Percentiles rank a stretch among this genome's conserved stretches.
These are phyloP conservation scores for Trichomalopsis sarcophagae DNA, from an alignment of 1,140 invertebrate genomes.

Conservation along the genomic window DNA sequence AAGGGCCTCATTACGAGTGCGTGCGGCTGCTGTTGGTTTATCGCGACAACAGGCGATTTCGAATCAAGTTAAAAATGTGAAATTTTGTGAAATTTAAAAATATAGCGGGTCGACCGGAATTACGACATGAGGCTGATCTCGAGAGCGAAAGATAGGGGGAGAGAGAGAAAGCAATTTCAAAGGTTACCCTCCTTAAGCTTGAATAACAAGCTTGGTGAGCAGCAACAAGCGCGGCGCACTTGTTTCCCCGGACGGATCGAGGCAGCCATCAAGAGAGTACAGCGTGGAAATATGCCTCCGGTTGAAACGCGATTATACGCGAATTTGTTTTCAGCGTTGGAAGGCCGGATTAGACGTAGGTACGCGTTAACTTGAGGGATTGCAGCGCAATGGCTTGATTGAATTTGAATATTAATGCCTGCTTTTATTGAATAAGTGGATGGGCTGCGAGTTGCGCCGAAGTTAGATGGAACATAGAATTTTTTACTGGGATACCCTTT, in stretches of 20 bases:
- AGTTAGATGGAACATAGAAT: no score
- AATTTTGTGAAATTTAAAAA: no score
- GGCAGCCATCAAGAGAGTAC: not conserved
- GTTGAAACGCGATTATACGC: not conserved
- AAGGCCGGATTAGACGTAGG: not conserved
- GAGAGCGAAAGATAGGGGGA: not conserved
- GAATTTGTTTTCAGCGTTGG: not conserved
- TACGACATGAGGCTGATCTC: not conserved
- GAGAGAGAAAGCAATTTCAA: no score
- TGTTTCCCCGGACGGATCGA: not conserved
- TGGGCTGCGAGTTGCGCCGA: no score
- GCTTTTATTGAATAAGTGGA: not conserved
- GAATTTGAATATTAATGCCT: not conserved
- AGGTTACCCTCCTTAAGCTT: not conserved
- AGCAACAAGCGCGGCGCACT: not conserved
- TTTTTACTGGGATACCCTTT: no score
- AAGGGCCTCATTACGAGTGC: not conserved
- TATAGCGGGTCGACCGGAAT: no score
- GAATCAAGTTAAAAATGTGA: no score
- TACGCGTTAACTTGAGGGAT: not conserved
- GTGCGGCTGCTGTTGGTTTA: no score
- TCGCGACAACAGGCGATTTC: no score
- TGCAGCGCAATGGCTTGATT: not conserved
- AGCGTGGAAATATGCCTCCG: not conserved
- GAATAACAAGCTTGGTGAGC: not conserved